Evolutionary conservation across 2,888 invertebrate species (phyloP), one percentile per base, ranked within the genome.

Genomic region (Acanthacorydalis orientalis): DNA sequence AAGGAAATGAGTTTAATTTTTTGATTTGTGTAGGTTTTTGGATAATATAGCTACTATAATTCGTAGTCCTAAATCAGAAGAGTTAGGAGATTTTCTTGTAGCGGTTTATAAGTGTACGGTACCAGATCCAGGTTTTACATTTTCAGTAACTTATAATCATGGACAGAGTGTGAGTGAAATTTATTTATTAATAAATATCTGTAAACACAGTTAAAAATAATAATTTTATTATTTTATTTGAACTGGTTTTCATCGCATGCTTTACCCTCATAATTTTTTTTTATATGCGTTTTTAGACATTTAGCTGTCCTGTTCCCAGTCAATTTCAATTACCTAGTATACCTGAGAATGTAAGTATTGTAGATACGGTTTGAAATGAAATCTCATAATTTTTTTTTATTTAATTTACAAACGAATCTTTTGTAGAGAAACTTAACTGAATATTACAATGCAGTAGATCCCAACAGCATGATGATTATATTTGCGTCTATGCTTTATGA

Each of bases 401-500:
- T 32, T 50, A 33, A 41, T 43, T 43, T 6, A 23, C 23, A 23
- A 23, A 23, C 23, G 6, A 23, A 44, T 51, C 50, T 47, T 49
- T 52, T 72, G n/a, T 72, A 95, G 95, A 82, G 90, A 64, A 96
- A 95, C 67, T 73, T 98, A 56, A 91, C 90, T 52, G 91, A 97
- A 64, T 98, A 96, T 74, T 97, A 90, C 69, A 95, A 90, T 68
- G 96, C 96, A n/a, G 82, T 96, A 56, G 90, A 92, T 64, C 75
- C 84, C 45, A 81, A 83, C 61, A 92, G 91, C 62, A 97, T 97
- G 97, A 87, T 95, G 64, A 79, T 83, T 10, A 74, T 98, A 53
- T 96, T 96, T 74, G 92, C 95, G 23, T 91, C 96, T 38, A 80
- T 98, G 77, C 71, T 98, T 35, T 83, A 90, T 58, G 97, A 98